Evolutionary conservation across 2,888 invertebrate species (phyloP).

Genomic region (Aproaerema taeniolella): DNA sequence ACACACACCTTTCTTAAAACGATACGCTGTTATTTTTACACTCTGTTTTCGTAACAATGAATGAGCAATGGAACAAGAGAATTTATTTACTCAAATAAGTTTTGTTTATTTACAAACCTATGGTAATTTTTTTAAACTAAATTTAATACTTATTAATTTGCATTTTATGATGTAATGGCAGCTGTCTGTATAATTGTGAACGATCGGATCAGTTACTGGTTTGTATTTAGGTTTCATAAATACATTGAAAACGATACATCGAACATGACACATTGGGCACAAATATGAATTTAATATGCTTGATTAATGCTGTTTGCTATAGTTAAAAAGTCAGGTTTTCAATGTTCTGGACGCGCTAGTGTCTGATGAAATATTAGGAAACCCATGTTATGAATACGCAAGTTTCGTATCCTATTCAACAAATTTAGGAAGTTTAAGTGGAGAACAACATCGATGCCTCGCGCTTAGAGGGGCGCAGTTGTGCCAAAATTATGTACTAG

Average conservation of each 20-base stretch:
- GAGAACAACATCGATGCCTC: conserved; percentile 70
- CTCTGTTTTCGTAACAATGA: conserved; percentile 66
- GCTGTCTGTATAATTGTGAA: conserved; percentile 66
- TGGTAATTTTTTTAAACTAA: conserved; percentile 65
- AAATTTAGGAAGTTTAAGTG: conserved; percentile 35
- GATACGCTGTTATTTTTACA: conserved; percentile 58
- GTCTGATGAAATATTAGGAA: conserved; percentile 47
- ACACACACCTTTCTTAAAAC: conserved; percentile 2
- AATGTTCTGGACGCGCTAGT: conserved; percentile 43
- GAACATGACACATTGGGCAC: conserved; percentile 77
- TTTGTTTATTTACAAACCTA: conserved; percentile 61
- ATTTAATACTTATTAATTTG: conserved; percentile 67
- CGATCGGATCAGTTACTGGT: conserved; percentile 56
- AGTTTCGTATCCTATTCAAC: conserved; percentile 14
- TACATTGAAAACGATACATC: conserved; percentile 69
- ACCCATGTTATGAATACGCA: conserved; percentile 41
- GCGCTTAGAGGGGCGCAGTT: conserved; percentile 60
- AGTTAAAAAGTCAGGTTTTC: conserved; percentile 41
- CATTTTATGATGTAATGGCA: conserved; percentile 73
- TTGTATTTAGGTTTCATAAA: conserved; percentile 62
- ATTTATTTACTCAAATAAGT: conserved; percentile 76
- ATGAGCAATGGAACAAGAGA: conserved; percentile 76
- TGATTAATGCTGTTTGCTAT: conserved; percentile 59
- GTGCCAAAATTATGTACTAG: conserved; percentile 77
- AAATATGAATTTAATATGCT: conserved; percentile 57